phyloP scores from a whole-genome alignment of 2,888 invertebrate genomes.

The Bhutanitis thaidina region DNA sequence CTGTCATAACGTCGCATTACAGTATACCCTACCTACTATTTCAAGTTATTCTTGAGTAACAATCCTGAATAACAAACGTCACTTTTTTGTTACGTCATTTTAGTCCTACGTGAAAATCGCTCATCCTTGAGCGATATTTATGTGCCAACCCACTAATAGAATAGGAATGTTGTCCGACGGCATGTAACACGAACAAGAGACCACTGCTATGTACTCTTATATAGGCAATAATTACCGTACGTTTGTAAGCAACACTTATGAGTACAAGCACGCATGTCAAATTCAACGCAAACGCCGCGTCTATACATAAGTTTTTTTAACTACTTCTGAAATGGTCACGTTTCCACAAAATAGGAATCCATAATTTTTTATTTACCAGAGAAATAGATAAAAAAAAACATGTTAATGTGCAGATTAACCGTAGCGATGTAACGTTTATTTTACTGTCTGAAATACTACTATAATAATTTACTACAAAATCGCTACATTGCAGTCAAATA shows the following conservation, averaged over 20 bases:
- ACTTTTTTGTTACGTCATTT: background rate
- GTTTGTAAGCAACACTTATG: slow-evolving; percentile 18
- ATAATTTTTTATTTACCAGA: background rate
- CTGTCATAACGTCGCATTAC: slow-evolving; percentile 12
- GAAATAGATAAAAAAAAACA: too few relatives aligned
- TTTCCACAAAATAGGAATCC: background rate
- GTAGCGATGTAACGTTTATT: too few relatives aligned
- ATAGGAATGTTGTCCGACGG: slow-evolving; percentile 41
- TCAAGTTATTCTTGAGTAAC: background rate
- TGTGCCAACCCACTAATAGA: slow-evolving; percentile 36
- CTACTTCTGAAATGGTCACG: slow-evolving; percentile 8
- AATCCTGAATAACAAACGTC: background rate
- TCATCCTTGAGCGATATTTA: slow-evolving; percentile 29
- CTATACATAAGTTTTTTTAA: background rate
- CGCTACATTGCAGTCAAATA: too few relatives aligned
- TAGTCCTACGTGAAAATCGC: slow-evolving; percentile 22
- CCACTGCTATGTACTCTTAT: slow-evolving; percentile 19
- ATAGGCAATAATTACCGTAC: slow-evolving; percentile 20
- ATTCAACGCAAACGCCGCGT: slow-evolving; percentile 1
- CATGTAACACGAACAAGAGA: slow-evolving; percentile 26
- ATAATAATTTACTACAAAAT: too few relatives aligned
- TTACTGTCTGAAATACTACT: too few relatives aligned
- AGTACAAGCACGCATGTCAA: slow-evolving; percentile 17
- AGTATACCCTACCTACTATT: background rate
- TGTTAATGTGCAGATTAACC: too few relatives aligned